Evolutionary conservation across 2,888 invertebrate genomes (phyloP), one percentile per base, ranked within the genome.

Genomic region (Troides helena): DNA sequence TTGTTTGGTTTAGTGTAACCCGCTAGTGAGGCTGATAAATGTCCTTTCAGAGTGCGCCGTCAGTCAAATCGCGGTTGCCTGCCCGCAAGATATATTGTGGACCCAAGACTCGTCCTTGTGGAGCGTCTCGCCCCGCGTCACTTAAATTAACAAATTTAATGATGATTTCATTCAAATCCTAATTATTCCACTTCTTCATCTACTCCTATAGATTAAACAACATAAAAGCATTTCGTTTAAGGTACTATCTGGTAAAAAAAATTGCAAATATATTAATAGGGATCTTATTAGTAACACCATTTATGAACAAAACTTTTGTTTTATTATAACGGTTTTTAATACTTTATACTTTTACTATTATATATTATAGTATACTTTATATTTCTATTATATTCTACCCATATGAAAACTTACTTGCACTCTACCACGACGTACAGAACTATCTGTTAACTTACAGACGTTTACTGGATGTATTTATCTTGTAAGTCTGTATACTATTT

Each of bases 31-130:
- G 84, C 90, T 90, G 92, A 92, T 91, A 89, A 91, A 92, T 92
- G 90, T 89, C 90, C 92, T 88, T 89, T 92, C 91, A 90, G 88
- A 87, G 89, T 83, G 83, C 86, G 88, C 89, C 90, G 92, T 92
- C 92, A 91, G 88, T 91, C 92, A 92, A 91, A 90, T 88, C 89
- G 92, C 89, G 91, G 92, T 90, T 90, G 90, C 90, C 88, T 89
- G 89, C 86, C 89, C 91, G 83, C 90, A 91, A 91, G 92, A 92
- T 92, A 90, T 91, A 92, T 92, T 92, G 87, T 89, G 86, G 89
- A 88, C 90, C 91, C 89, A 83, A 82, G 83, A 80, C 81, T 83
- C 87, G 84, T 80, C 89, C 89, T 88, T 84, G 85, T 83, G 86
- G 82, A 89, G 87, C 86, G 79, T 82, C 79, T 81, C 77, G 79